Conservation (phyloP, 92 coral and sea anemone species). For the Pocillopora meandrina region DNA sequence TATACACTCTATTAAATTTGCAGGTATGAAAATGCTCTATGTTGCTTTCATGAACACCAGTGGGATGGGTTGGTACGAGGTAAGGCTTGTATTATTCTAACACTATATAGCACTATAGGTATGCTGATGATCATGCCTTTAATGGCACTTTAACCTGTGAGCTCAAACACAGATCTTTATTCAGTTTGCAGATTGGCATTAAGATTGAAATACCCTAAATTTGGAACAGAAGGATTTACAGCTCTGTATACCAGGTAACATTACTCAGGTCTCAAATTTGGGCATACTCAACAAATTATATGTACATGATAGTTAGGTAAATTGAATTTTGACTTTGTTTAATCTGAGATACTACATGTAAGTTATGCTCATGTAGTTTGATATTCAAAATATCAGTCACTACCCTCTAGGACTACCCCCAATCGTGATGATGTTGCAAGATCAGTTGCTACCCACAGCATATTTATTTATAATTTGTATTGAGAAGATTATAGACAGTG, state of each 20-base stretch:
- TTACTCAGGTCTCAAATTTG: not conserved
- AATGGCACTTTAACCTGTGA: not conserved
- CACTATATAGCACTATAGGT: not conserved
- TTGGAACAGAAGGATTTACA: conserved; percentile 97
- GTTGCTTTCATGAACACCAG: conserved; percentile 82
- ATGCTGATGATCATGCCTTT: not conserved
- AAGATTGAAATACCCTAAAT: conserved; percentile 92
- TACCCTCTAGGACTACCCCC: no score
- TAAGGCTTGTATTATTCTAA: conserved; percentile 3
- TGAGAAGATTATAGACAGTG: no score
- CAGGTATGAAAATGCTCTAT: conserved; percentile 90
- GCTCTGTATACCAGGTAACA: conserved; percentile 94
- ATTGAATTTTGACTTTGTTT: no score
- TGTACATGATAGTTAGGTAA: no score
- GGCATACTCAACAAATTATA: no score
- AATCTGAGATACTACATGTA: no score
- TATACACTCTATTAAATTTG: not conserved
- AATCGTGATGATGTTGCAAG: no score
- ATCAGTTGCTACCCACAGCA: no score
- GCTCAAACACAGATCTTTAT: not conserved
- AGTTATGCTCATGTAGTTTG: no score
- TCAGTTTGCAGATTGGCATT: conserved; percentile 93
- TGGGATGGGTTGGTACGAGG: conserved; percentile 97
- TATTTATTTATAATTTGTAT: no score
- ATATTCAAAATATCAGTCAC: no score